phyloP scores from a whole-genome alignment of 2,888 invertebrate genomes.

The Arctia plantaginis region DNA sequence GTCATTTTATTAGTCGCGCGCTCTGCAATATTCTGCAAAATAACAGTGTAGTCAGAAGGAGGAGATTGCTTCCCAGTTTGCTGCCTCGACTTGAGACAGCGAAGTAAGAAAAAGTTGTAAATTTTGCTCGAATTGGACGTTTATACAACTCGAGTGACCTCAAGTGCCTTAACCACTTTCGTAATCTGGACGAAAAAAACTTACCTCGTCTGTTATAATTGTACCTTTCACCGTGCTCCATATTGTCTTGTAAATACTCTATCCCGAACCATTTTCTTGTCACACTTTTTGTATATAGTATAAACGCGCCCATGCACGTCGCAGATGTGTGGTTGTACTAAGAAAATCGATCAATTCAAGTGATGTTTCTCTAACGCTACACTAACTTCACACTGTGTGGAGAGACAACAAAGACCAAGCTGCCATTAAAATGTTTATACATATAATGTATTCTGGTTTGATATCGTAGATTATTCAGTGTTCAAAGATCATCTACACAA shows the following conservation, averaged over 20 bases:
- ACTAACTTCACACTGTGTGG: conserved; percentile 12
- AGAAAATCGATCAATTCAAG: conserved; percentile 17
- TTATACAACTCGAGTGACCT: conserved; percentile 82
- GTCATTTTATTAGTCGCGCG: conserved; percentile 84
- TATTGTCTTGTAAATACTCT: conserved; percentile 9
- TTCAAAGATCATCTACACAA: not conserved
- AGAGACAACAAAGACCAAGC: conserved; percentile 20
- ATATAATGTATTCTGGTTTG: not conserved
- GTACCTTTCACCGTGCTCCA: conserved; percentile 46
- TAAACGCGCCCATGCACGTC: not conserved
- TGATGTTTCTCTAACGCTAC: conserved; percentile 15
- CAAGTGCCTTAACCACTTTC: conserved; percentile 68
- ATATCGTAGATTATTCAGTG: not conserved
- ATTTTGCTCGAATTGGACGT: conserved; percentile 81
- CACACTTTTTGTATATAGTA: not conserved
- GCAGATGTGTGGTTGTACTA: conserved; percentile 5
- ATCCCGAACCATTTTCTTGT: conserved; percentile 5
- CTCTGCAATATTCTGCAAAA: conserved; percentile 81
- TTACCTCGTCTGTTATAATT: conserved; percentile 66
- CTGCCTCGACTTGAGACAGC: conserved; percentile 72
- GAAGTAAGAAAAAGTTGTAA: conserved; percentile 82
- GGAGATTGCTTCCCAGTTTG: conserved; percentile 83
- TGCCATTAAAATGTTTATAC: not conserved
- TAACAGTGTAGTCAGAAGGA: conserved; percentile 74
- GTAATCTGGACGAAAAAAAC: conserved; percentile 70